Conservation (phyloP, 2,113 vertebrate species). For the Columba livia region DNA sequence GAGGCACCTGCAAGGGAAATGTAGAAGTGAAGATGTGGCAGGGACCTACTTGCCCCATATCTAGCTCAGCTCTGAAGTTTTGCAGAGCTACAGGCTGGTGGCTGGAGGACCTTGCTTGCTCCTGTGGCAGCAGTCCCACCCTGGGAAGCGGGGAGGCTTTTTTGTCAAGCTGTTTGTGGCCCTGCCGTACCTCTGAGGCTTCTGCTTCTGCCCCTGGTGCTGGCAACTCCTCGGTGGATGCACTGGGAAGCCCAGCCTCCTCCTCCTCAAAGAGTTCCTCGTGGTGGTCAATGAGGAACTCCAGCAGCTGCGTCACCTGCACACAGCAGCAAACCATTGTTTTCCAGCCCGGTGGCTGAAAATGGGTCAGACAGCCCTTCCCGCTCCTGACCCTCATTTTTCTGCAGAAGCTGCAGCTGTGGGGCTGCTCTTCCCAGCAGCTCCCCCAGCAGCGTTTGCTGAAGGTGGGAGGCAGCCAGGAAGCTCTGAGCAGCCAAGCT, state of each 20-base stretch:
- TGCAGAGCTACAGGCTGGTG: neutral
- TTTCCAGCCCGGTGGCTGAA: neutral
- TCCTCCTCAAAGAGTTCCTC: neutral
- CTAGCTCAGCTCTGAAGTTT: neutral
- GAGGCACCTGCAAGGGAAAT: no score
- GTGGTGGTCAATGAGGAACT: constrained; percentile 82
- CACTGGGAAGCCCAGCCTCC: constrained; percentile 63
- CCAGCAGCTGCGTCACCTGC: constrained; percentile 78
- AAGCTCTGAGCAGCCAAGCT: neutral
- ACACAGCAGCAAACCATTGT: neutral
- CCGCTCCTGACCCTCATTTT: neutral
- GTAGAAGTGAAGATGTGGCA: neutral
- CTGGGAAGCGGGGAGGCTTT: neutral
- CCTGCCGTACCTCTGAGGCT: neutral
- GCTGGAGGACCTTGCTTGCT: neutral
- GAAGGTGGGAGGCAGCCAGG: neutral
- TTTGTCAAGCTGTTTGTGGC: neutral
- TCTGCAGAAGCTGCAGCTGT: neutral
- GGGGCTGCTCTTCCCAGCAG: neutral
- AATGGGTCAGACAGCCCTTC: neutral
- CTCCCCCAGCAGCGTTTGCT: fast-evolving
- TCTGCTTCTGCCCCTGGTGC: neutral
- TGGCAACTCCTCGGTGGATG: constrained; percentile 67
- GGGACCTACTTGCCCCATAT: neutral
- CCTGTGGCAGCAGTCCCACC: neutral